phyloP scores from a whole-genome alignment of 1,140 invertebrate species.

The Drosophila saltans region DNA sequence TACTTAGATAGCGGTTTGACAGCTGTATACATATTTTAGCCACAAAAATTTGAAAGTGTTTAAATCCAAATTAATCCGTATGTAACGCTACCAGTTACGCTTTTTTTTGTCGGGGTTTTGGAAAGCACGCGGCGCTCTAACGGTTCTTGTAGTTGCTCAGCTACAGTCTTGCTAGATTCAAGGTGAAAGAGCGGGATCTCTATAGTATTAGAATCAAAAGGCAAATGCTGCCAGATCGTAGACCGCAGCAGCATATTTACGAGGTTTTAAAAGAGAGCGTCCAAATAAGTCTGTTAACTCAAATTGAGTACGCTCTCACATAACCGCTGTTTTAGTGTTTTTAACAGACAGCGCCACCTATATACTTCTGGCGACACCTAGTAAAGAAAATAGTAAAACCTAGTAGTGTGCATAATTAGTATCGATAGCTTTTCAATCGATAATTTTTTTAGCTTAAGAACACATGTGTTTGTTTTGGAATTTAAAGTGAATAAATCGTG shows the following conservation, averaged over 20 bases:
- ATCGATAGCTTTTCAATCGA: background rate
- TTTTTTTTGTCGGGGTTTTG: background rate
- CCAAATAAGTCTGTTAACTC: background rate
- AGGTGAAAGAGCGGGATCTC: background rate
- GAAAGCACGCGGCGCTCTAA: conserved; percentile 65
- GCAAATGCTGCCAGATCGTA: background rate
- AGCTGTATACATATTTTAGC: conserved; percentile 64
- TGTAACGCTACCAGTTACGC: background rate
- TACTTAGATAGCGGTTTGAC: conserved; percentile 77
- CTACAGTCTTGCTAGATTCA: background rate
- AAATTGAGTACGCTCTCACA: background rate
- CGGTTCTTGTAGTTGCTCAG: conserved; percentile 39
- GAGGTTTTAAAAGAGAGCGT: no score
- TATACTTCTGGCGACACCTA: background rate
- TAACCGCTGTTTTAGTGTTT: background rate
- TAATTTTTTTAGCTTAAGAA: background rate
- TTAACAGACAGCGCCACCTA: background rate
- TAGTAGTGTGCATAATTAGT: no score
- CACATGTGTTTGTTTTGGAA: conserved; percentile 12
- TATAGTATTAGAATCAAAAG: background rate
- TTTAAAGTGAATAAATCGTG: conserved; percentile 3
- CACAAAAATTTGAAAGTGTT: background rate
- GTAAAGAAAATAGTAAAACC: background rate
- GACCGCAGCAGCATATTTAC: no score
- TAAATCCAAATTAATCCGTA: background rate